phyloP scores from a whole-genome alignment of 2,888 invertebrate species.

The Flexamia atlantica region DNA sequence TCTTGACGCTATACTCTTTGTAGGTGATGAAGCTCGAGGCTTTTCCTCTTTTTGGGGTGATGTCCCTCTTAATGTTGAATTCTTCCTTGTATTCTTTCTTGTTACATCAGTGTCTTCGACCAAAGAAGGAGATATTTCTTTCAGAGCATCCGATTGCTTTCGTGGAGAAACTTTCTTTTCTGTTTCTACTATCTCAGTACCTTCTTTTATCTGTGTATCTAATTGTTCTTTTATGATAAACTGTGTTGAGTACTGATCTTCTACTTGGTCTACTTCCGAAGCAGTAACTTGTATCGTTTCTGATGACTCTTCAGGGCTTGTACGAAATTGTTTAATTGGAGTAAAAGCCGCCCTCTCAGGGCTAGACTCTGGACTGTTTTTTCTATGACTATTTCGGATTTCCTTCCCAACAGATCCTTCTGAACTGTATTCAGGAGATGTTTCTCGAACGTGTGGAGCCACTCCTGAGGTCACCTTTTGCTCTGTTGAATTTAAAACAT shows the following conservation, averaged over 20 bases:
- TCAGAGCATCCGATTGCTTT: background rate
- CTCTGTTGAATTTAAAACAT: constrained; percentile 42
- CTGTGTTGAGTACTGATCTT: background rate
- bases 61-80: constrained; percentile 6
- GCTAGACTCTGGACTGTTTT: constrained; percentile 68
- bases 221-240: constrained; percentile 22
- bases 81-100: constrained; percentile 3
- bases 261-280: background rate
- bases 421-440: constrained; percentile 72
- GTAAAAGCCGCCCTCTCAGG: constrained; percentile 71
- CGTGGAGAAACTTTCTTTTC: background rate
- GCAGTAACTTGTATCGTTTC: constrained; percentile 41
- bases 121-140: background rate
- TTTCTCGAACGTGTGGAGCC: constrained; percentile 66
- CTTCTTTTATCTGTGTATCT: constrained; percentile 10
- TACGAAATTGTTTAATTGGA: constrained; percentile 70
- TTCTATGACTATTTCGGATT: constrained; percentile 64
- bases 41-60: background rate
- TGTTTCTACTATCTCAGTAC: background rate
- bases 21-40: constrained; percentile 15
- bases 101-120: constrained; percentile 1
- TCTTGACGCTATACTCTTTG: background rate
- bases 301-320: constrained; percentile 67
- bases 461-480: background rate
- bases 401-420: constrained; percentile 72